Evolutionary conservation across 2,113 vertebrate species (phyloP).

Genomic region (Etia nguti): DNA sequence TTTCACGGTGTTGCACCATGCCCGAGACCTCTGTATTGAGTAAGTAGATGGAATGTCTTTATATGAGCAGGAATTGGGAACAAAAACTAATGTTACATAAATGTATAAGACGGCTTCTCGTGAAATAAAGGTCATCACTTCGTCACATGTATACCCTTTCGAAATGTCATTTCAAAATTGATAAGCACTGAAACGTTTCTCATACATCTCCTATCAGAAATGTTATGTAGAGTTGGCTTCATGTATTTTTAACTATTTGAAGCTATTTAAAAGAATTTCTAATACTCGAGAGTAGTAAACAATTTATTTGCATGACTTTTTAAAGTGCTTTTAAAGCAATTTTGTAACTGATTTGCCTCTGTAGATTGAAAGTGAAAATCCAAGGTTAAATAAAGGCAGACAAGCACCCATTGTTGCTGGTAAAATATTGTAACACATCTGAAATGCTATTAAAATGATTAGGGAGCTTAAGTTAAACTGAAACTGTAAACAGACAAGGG

Average conservation of each 20-base stretch:
- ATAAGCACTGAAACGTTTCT: not conserved
- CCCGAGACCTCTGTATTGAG: not conserved
- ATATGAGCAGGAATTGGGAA: not conserved
- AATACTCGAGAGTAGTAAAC: not conserved
- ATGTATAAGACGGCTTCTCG: not conserved
- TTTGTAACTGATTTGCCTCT: not conserved
- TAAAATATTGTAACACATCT: not conserved
- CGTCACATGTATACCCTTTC: not conserved
- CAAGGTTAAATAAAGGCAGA: not conserved
- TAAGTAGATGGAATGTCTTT: not conserved
- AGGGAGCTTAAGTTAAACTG: not conserved
- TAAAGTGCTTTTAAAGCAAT: not conserved
- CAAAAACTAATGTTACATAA: not conserved
- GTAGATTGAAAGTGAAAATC: not conserved
- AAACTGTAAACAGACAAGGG: not conserved
- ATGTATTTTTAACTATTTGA: not conserved
- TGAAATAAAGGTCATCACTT: not conserved
- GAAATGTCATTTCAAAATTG: not conserved
- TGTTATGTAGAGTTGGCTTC: not conserved
- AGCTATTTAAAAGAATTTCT: not conserved
- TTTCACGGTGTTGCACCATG: conserved; percentile 23
- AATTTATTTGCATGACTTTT: not conserved
- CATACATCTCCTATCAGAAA: not conserved
- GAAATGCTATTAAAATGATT: not conserved
- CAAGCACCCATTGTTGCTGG: not conserved